Percentiles rank a stretch among this genome's conserved stretches.
Evolutionary conservation across 2,888 invertebrate genomes (phyloP).

Genomic region (Coenonympha arcania): DNA sequence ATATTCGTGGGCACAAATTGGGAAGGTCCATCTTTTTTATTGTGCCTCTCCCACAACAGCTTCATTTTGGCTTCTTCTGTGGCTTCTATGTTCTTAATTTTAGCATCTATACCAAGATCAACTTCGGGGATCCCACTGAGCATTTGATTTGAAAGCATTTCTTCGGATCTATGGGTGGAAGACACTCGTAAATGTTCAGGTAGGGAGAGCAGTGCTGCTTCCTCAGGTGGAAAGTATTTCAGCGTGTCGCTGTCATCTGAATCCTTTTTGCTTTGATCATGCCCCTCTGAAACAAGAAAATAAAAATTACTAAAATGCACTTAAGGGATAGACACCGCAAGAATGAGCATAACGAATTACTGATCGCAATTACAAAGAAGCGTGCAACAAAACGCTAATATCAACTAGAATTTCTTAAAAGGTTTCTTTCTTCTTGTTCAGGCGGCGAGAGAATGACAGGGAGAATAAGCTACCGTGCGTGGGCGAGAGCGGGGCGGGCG

Average conservation of each 20-base stretch:
- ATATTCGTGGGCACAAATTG: slow-evolving; percentile 98
- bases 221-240: slow-evolving; percentile 88
- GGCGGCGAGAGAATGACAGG: no score
- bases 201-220: slow-evolving; percentile 89
- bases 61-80: slow-evolving; percentile 98
- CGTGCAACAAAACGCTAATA: no score
- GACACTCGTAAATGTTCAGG: slow-evolving; percentile 91
- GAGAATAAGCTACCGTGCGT: no score
- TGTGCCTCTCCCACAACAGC: slow-evolving; percentile 89
- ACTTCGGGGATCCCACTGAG: slow-evolving; percentile 99
- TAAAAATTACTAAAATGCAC: no score
- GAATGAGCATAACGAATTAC: no score
- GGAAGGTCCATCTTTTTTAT: slow-evolving; percentile 93
- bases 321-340: no score
- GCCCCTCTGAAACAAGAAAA: slow-evolving; percentile 49
- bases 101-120: slow-evolving; percentile 98
- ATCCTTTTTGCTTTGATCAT: slow-evolving; percentile 56
- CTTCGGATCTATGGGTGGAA: slow-evolving; percentile 91
- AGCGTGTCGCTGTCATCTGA: slow-evolving; percentile 59
- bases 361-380: no score
- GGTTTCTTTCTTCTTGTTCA: no score
- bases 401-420: no score
- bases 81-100: slow-evolving; percentile 98
- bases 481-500: no score
- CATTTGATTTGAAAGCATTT: slow-evolving; percentile 99